Percentiles rank a stretch among this genome's conserved stretches.
These are phyloP conservation scores for Synanceia verrucosa DNA, from an alignment of 2,797 vertebrate genomes.

Conservation along the genomic window DNA sequence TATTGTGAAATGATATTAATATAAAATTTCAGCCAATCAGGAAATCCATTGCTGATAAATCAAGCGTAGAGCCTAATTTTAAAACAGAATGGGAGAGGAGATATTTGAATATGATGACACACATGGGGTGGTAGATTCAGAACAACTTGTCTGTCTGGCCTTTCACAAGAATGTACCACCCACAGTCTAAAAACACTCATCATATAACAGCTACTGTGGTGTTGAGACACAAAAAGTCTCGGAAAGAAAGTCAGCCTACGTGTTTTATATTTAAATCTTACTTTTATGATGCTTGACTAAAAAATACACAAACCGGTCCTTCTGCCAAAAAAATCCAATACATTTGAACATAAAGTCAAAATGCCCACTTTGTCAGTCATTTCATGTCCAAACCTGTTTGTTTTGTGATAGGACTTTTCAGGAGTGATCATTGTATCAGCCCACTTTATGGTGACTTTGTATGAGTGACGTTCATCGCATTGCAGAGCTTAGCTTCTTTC, in stretches of 20 bases:
- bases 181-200: conserved; percentile 13
- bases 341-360: not conserved
- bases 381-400: not conserved
- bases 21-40: conserved; percentile 6
- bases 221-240: not conserved
- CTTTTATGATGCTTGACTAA: not conserved
- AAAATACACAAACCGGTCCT: not conserved
- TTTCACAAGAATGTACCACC: conserved; percentile 31
- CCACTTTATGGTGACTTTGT: conserved; percentile 17
- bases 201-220: conserved; percentile 3
- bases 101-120: not conserved
- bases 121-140: conserved; percentile 3
- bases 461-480: conserved; percentile 32
- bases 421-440: conserved; percentile 5
- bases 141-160: conserved; percentile 26
- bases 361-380: not conserved
- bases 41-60: not conserved
- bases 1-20: conserved; percentile 5
- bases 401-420: conserved; percentile 3
- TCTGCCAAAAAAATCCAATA: not conserved
- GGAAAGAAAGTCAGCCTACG: not conserved
- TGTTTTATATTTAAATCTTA: conserved; percentile 10
- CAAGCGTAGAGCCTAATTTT: not conserved
- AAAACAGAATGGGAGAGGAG: conserved; percentile 2
- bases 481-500: conserved; percentile 26